phyloP scores from a whole-genome alignment of 2,797 vertebrate genomes.

The Oryzias sinensis region DNA sequence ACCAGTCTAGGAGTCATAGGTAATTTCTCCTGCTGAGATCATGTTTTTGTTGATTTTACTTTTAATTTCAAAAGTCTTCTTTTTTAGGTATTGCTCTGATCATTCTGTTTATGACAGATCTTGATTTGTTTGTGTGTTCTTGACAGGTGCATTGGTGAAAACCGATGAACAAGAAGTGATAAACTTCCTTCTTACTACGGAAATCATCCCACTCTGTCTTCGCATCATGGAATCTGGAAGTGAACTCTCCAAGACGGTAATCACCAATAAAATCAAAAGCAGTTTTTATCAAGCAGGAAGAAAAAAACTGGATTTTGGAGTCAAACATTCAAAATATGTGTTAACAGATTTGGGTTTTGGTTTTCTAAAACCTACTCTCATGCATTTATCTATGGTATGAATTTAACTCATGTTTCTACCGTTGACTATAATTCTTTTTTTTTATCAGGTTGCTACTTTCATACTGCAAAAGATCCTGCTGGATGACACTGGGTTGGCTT shows the following conservation, averaged over 20 bases:
- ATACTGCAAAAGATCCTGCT: constrained; percentile 97
- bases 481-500: constrained; percentile 96
- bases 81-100: background rate
- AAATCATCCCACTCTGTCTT: constrained; percentile 96
- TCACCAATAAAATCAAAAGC: background rate
- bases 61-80: background rate
- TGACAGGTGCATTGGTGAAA: constrained; percentile 92
- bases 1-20: constrained; percentile 97
- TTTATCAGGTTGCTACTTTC: constrained; percentile 91
- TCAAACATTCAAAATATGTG: too few species aligned
- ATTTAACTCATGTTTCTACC: background rate
- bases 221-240: constrained; percentile 99
- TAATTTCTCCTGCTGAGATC: constrained; percentile 41
- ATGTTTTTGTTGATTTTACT: background rate
- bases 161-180: constrained; percentile 99
- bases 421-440: background rate
- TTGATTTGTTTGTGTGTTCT: background rate
- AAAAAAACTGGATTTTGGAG: too few species aligned
- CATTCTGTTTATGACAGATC: background rate
- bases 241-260: constrained; percentile 97
- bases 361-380: too few species aligned
- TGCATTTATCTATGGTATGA: background rate
- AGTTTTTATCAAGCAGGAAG: too few species aligned
- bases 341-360: too few species aligned
- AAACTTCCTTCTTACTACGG: constrained; percentile 95